Percentiles rank a stretch among this genome's conserved stretches.
These are phyloP conservation scores for Pipa parva DNA, from an alignment of 2,113 vertebrate genomes.

Conservation along the genomic window DNA sequence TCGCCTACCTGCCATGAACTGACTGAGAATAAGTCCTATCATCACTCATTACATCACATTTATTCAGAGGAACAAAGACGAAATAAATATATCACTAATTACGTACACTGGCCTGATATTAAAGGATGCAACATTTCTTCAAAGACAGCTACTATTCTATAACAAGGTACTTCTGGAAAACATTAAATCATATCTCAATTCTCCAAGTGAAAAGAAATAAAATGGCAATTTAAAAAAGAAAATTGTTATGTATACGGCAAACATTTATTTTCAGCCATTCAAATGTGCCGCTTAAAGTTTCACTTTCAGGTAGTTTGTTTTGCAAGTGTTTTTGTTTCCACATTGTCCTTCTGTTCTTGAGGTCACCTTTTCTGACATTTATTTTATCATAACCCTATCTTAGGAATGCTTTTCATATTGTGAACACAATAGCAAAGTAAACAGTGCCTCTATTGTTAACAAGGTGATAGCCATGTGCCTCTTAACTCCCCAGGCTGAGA, in stretches of 20 bases:
- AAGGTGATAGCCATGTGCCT: not conserved
- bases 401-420: conserved; percentile 23
- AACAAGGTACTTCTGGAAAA: too few relatives aligned
- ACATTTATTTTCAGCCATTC: not conserved
- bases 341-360: conserved; percentile 22
- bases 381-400: conserved; percentile 29
- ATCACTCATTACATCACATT: too few relatives aligned
- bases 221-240: not conserved
- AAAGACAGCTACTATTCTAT: too few relatives aligned
- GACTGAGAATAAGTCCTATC: too few relatives aligned
- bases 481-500: too few relatives aligned
- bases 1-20: too few relatives aligned
- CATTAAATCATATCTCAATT: too few relatives aligned
- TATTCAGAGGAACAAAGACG: too few relatives aligned
- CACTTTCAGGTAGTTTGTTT: not conserved
- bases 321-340: not conserved
- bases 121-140: too few relatives aligned
- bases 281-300: not conserved
- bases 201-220: not conserved
- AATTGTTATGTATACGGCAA: not conserved
- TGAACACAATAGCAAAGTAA: conserved; percentile 22
- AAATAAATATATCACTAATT: too few relatives aligned
- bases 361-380: conserved; percentile 14
- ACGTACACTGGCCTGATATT: too few relatives aligned
- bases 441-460: not conserved